These are phyloP conservation scores for Platyrinchus mystaceus DNA, from an alignment of 2,797 vertebrate genomes.

Conservation along the genomic window DNA sequence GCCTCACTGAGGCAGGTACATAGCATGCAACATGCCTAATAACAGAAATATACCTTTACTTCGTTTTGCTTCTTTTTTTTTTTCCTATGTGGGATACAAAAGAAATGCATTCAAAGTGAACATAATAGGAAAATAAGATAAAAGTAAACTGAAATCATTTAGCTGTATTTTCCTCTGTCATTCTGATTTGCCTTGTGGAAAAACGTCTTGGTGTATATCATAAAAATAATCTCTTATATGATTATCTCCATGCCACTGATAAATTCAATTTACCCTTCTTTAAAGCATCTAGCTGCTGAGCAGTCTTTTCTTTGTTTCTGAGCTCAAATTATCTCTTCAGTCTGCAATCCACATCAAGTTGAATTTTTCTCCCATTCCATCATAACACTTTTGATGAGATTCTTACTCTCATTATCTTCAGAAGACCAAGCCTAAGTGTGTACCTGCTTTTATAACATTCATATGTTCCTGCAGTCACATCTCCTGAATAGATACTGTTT, in stretches of 20 bases:
- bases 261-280: slow-evolving; percentile 47
- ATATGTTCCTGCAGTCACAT: not conserved
- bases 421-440: not conserved
- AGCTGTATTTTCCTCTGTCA: not conserved
- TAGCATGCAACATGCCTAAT: not conserved
- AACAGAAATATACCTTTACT: not conserved
- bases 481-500: not conserved
- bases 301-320: slow-evolving; percentile 36
- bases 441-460: not conserved
- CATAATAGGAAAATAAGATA: not conserved
- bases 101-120: not conserved
- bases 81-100: not conserved
- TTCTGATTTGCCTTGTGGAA: not conserved
- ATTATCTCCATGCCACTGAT: slow-evolving; percentile 9
- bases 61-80: not conserved
- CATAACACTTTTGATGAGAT: slow-evolving; percentile 24
- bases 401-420: slow-evolving; percentile 38
- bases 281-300: slow-evolving; percentile 6
- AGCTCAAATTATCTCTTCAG: not conserved
- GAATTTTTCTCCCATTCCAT: slow-evolving; percentile 8
- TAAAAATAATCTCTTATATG: slow-evolving; percentile 18
- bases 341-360: slow-evolving; percentile 6
- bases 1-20: not conserved
- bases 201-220: not conserved
- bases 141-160: slow-evolving; percentile 7